These are phyloP conservation scores for Strix uralensis DNA, from an alignment of 2,113 vertebrate genomes.

Conservation along the genomic window DNA sequence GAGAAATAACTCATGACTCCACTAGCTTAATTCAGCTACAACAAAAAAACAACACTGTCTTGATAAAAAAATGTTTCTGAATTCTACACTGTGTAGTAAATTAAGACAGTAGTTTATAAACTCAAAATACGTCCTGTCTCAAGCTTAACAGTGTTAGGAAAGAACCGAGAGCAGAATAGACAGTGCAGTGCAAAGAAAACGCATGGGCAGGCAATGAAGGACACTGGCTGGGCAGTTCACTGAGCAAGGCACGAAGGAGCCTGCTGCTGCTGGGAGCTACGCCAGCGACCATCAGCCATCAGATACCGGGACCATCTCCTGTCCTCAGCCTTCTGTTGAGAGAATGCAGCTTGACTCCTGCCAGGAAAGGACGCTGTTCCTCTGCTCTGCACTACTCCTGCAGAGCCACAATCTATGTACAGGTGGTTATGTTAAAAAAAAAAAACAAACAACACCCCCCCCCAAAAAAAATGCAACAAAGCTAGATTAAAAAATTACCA, in stretches of 20 bases:
- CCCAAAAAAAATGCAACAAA: too few species aligned
- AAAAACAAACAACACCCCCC: too few species aligned
- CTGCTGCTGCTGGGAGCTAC: background rate
- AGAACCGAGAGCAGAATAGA: background rate
- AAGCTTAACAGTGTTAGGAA: background rate
- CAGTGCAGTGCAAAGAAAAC: rapidly evolving
- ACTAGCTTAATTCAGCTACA: background rate
- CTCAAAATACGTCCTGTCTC: background rate
- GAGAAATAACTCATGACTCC: background rate
- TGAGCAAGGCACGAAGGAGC: background rate
- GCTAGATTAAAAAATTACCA: too few species aligned
- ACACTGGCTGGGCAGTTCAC: background rate
- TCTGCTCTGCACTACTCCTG: background rate
- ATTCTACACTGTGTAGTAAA: rapidly evolving
- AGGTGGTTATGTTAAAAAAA: background rate
- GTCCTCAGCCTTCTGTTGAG: background rate
- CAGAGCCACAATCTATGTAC: rapidly evolving
- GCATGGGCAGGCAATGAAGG: rapidly evolving
- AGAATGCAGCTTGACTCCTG: background rate
- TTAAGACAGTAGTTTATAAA: background rate
- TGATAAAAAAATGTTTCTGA: background rate
- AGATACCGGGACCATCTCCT: rapidly evolving
- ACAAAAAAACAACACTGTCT: background rate
- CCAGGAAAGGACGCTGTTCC: background rate
- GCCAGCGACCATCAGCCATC: background rate